Evolutionary conservation across 1,140 invertebrate genomes (phyloP), one percentile per base, ranked within the genome.

Genomic region (Dryas iulia): DNA sequence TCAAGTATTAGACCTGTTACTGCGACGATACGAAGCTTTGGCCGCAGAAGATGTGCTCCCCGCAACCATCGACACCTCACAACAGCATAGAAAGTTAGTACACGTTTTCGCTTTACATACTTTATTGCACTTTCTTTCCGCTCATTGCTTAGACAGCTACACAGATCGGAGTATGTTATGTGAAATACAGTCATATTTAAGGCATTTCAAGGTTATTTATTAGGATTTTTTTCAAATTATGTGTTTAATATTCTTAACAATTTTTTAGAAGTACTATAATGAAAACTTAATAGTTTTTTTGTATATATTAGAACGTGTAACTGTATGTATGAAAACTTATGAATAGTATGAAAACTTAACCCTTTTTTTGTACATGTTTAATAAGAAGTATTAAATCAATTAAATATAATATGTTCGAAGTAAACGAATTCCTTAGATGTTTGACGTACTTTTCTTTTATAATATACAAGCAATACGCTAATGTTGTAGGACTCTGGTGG

Each of bases 1-100:
- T 65, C 94, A 96, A 86, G 98, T 99, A 18, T 92, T 99, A 57
- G 95, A 96, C 70, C 92, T 97, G 54, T 90, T 98, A 59, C 90
- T 97, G 63, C 94, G 96, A 74, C 94, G 97, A 75, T 98, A 96
- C 83, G 95, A 95, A 81, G 94, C 95, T 8, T 87, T 96, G 72
- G 93, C 90, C 11, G 87, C 88, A n/a, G 93, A 93, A 73, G 91
- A 93, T 39, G 93, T 93, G 18, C 86, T 89, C n/a, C 84, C 91
- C 11, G 90, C 92, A 69, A 83, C 87, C 30, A 89, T 92, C n/a
- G 92, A 93, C 65, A 91, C 92, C 5, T 93, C 92, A 25, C 95
- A 96, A 76, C 95, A 95, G 85, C 95, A 96, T 77, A 93, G 95
- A 86, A 96, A 96, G 95, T 95, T 89, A 91, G 92, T 89, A 33